Conservation (phyloP, 1,140 invertebrate species). For the Epicauta chinensis region DNA sequence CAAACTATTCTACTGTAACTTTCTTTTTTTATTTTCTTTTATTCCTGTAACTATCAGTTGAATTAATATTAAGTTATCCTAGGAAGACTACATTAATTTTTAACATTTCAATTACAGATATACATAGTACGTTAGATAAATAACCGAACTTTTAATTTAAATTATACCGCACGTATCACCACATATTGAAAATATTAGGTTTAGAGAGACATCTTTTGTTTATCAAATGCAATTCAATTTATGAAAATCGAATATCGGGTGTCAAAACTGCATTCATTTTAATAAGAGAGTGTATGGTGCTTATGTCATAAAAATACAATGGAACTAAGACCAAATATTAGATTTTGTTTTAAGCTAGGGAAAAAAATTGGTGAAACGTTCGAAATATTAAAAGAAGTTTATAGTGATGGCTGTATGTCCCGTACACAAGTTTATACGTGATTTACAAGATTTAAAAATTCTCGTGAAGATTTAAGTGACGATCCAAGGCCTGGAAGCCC, state of each 20-base stretch:
- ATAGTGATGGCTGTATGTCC: background rate
- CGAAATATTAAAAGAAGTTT: background rate
- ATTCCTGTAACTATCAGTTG: no score
- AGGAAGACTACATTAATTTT: no score
- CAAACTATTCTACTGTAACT: no score
- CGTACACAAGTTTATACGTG: background rate
- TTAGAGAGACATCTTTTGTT: no score
- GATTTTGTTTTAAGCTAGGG: background rate
- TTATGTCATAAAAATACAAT: background rate
- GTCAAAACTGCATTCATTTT: background rate
- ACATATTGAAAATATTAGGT: no score
- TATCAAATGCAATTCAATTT: no score
- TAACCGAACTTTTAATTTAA: no score
- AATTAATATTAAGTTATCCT: no score
- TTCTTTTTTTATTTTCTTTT: no score
- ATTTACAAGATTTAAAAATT: background rate
- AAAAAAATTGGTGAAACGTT: background rate
- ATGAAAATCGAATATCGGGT: background rate
- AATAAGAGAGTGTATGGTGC: background rate
- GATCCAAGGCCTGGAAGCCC: background rate
- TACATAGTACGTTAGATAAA: no score
- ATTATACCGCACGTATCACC: no score
- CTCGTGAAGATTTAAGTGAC: background rate
- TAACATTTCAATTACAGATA: no score
- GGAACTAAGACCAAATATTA: background rate